A percentile compares a stretch with the other conserved stretches of the same genome.
phyloP scores from a whole-genome alignment of 2,113 vertebrate genomes.

The Bubo scandiacus region DNA sequence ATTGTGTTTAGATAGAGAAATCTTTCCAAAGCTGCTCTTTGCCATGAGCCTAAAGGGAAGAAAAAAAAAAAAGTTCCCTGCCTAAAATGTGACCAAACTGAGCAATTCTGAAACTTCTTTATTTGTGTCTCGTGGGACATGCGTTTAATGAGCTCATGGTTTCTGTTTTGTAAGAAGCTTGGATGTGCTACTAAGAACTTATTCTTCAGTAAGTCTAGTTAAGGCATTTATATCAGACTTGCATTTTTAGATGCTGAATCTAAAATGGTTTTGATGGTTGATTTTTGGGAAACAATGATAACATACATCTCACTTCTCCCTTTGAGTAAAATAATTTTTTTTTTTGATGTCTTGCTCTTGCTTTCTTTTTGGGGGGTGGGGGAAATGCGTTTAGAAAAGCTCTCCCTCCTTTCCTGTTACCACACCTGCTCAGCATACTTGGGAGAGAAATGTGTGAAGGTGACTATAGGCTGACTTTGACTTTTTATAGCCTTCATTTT shows the following conservation, averaged over 20 bases:
- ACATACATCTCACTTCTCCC: background rate
- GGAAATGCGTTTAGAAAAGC: background rate
- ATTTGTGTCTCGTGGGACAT: background rate
- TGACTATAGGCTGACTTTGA: background rate
- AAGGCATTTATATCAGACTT: background rate
- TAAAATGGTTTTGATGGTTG: background rate
- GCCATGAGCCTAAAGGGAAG: background rate
- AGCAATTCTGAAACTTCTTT: background rate
- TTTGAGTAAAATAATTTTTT: background rate
- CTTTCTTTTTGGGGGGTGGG: accelerated
- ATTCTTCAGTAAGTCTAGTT: background rate
- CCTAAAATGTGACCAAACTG: background rate
- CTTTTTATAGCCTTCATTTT: background rate
- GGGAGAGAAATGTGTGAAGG: background rate
- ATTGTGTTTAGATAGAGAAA: background rate
- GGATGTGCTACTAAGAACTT: background rate
- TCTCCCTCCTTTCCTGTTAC: background rate
- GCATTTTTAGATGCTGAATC: background rate
- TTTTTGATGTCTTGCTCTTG: background rate
- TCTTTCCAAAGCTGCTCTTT: conserved; percentile 12
- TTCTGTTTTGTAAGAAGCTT: background rate
- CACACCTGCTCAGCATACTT: background rate
- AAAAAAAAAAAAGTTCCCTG: background rate
- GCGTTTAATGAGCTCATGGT: background rate
- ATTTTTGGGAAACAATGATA: background rate